Base-by-base conservation (phyloP, 2,888 invertebrate genomes). In the Caradrina kadenii region DNA sequence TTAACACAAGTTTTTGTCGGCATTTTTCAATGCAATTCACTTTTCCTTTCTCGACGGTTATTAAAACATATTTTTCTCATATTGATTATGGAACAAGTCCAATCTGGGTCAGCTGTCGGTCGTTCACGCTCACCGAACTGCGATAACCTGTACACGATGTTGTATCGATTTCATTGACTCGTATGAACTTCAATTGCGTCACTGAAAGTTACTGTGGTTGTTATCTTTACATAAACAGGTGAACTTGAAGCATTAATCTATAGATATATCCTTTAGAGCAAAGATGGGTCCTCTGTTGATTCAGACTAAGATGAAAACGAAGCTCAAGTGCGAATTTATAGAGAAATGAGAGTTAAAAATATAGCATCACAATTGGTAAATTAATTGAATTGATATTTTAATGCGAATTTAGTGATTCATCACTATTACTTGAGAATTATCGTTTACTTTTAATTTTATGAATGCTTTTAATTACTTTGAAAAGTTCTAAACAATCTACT, bases 81-180 rank as follows among this genome's bases (percentile, higher is more conserved):
- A 79, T 75, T 75, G 71, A 70, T 80, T 78, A 74, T 71, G n/a
- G 68, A 77, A 75, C 76, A 54, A 60, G 74, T 75, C 59, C 70
- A 79, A 86, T 86, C 77, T 87, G 76, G 88, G 87, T 86, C 87
- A 78, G 59, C 65, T 76, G 86, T 80, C 86, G 85, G 84, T 84
- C 87, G 73, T 87, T 86, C 82, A 83, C 84, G 82, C 72, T 81
- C 70, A 73, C 69, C 64, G 66, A 62, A 52, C 61, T 50, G 39
- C 68, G 86, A 86, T 86, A 88, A 83, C 85, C 79, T 83, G 84
- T 75, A 80, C 80, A 81, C 55, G 59, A 56, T 71, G 73, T 78
- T 80, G 79, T 86, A 86, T 88, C 69, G 86, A 88, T 87, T 87
- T 75, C 80, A 82, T 80, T 86, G 82, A 80, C 79, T 79, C 63